Evolutionary conservation across 2,113 vertebrate genomes (phyloP), one percentile per base, ranked within the genome.

Genomic region (Entosphenus tridentatus): DNA sequence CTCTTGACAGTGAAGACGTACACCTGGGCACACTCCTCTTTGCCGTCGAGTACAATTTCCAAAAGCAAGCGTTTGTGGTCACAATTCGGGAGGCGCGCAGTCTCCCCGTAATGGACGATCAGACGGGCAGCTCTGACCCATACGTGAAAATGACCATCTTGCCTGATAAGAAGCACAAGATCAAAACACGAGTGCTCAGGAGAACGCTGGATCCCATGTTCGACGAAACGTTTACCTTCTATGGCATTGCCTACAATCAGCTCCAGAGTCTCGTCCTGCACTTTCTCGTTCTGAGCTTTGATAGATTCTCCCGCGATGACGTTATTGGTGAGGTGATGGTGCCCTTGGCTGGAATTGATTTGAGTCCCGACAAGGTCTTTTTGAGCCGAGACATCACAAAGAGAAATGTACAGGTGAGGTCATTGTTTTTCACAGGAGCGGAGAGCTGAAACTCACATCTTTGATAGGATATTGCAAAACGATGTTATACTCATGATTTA

Each of bases 131-230:
- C 71, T 86, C 91, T 0, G 89, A 96, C 79, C 91, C 91, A 0
- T 95, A 96, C 68, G 84, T 96, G 75, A 96, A 96, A 83, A 93
- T 97, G 89, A 97, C 92, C 39, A 88, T 97, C 55, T 83, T 97
- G 18, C 92, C 92, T 0, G 92, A 97, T 74, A 93, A 95, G 78
- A 82, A 92, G 79, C 91, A 97, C 68, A 85, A 89, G 0, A 88
- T 97, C 56, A 95, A 96, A 84, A 95, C 91, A 56, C 84, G 93
- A 0, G 91, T 97, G 1, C 80, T 96, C 9, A 83, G 93, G 74
- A 92, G 87, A 79, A 97, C 89, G 0, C 80, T 90, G 70, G 87
- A 96, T 67, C 92, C 92, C 0, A 82, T 86, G 4, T 97, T 96
- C 0, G 88, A 97, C 0, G 92, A 97, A 78, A 97, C 92, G 74